These are phyloP conservation scores for Brachynemurus nebulosus DNA, from an alignment of 2,888 invertebrate species.

Conservation along the genomic window DNA sequence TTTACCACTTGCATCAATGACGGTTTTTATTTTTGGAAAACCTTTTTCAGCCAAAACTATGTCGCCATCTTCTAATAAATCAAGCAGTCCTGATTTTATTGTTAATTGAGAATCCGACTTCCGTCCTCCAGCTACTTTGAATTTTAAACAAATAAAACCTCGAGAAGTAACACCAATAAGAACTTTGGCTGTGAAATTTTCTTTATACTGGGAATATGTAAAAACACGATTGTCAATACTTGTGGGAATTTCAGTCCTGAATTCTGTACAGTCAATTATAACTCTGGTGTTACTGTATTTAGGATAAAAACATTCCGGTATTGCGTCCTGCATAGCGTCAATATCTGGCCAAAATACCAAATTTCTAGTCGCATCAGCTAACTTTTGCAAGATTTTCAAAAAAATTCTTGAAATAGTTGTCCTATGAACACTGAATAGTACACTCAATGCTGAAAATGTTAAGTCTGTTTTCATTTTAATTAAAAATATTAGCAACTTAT, in stretches of 20 bases:
- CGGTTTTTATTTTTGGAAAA: conserved; percentile 8
- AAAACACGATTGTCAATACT: too few species aligned
- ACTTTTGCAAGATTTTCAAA: conserved; percentile 8
- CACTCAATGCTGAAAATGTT: conserved; percentile 14
- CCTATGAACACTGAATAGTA: conserved; percentile 15
- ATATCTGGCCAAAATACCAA: conserved; percentile 11
- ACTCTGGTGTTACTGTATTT: conserved; percentile 9
- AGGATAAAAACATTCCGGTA: too few species aligned
- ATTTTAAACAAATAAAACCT: conserved; percentile 15
- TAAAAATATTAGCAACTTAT: conserved; percentile 13
- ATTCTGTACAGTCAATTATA: conserved; percentile 12
- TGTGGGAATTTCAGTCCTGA: conserved; percentile 10
- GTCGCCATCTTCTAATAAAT: conserved; percentile 11
- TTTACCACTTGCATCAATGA: conserved; percentile 11
- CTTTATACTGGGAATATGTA: conserved; percentile 13
- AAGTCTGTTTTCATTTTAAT: too few species aligned
- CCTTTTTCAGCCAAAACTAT: conserved; percentile 11
- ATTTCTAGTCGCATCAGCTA: conserved; percentile 12
- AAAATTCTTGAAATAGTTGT: conserved; percentile 17
- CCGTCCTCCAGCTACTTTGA: conserved; percentile 13
- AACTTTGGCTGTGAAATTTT: conserved; percentile 15
- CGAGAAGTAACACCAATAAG: conserved; percentile 15
- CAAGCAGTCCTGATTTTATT: conserved; percentile 11
- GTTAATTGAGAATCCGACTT: conserved; percentile 15
- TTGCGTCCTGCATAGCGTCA: conserved; percentile 6